Evolutionary conservation across 1,140 invertebrate genomes (phyloP), one percentile per base, ranked within the genome.

Genomic region (Pseudomyrmex gracilis): DNA sequence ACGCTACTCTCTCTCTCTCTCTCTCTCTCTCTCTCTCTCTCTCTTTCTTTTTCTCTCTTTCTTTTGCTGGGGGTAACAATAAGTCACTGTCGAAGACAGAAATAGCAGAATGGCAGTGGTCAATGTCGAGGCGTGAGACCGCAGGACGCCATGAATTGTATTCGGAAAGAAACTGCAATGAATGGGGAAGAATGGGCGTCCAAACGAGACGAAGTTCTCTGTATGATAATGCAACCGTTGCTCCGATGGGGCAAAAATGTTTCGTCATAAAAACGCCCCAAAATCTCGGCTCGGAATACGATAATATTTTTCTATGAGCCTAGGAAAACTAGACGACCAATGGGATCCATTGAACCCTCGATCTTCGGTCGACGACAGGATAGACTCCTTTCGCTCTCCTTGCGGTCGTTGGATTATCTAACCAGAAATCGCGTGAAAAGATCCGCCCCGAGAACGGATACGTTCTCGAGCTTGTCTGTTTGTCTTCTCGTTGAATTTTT

Each of bases 61-160:
- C 77, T 87, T 73, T 87, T 58, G 60, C 55, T 63, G 73, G 66
- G 67, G 53, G 78, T 85, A 84, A 89, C 87, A 88, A 89, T 86
- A 84, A 83, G 63, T 86, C 84, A 84, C 87, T 89, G 87, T 89
- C 87, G 84, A 89, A 89, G 71, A 73, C 88, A 86, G 84, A 89
- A 87, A 89, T 88, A 82, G 87, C 73, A 34, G 87, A 86, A 89
- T 88, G 84, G 87, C 60, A 53, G 51, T 82, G 82, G 87, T 88
- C 80, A 89, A 88, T 89, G 87, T 70, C 82, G 87, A 89, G 84
- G 87, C 87, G 87, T 89, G 87, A 89, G 87, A 89, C 74, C 80
- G 74, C 74, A n/a, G 84, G 84, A 85, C 43, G 80, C 74, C 71
- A 22, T 84, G 80, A 66, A 89, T 89, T 89, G 87, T 89, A 86